Base-by-base conservation (phyloP, 2,888 invertebrate genomes). In the Pheosia gnoma region DNA sequence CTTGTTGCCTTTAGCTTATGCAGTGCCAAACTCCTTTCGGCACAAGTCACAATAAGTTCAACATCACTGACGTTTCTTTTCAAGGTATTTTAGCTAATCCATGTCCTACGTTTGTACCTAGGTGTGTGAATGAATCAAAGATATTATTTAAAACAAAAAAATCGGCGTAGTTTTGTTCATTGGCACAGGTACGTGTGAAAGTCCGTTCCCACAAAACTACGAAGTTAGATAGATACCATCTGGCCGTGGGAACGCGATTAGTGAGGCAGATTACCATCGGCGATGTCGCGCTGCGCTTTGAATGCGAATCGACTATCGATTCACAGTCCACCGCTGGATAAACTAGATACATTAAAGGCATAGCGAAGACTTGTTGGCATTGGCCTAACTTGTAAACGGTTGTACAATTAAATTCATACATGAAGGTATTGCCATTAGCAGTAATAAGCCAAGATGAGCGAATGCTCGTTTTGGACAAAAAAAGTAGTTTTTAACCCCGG, bases 221-320 rank as follows among this genome's bases (percentile, higher is more conserved):
- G 11, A 3, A 55, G 71, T 61, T 64, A 58, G 65, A 59, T 25
- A 53, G 13, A 55, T n/a, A 39, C 39, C n/a, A 39, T 49, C 59
- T 8, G 56, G 63, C 54, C 70, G 77, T 75, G 75, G 65, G 77
- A 75, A 75, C 70, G 58, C 57, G 68, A 71, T 74, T 66, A 76
- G 66, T 63, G 59, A 69, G 62, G 47, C 59, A 63, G 57, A 38
- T 58, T 49, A n/a, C 39, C 13, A 51, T 49, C 61, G 39, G 8
- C 58, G 55, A 47, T 57, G 47, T n/a, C 49, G 49, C 39, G 39
- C 6, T 65, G 66, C 65, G 62, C 54, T 57, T 52, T 67, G 75
- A 70, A 77, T 74, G 70, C 63, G 66, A 71, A 71, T 67, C 59
- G 63, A 37, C 5, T 36, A 49, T 61, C 61, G 59, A 57, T 66